Evolutionary conservation across 2,797 vertebrate genomes (phyloP), one percentile per base, ranked within the genome.

Genomic region (Periparus ater): DNA sequence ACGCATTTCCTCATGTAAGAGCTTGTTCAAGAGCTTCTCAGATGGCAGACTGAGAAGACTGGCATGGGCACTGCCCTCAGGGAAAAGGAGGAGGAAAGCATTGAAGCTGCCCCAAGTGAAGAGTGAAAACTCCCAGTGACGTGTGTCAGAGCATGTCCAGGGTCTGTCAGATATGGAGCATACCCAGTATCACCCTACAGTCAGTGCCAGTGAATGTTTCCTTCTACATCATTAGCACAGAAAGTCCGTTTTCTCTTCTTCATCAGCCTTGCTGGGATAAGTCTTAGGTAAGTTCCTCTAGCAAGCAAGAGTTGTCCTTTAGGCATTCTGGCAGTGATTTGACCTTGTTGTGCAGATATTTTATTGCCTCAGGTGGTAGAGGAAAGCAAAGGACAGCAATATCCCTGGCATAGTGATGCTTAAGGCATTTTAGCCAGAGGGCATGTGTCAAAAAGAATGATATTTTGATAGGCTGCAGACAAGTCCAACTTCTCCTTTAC

Each of bases 401-500:
- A 34, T 57, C 22, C 36, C 17, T 45, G 76, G 19, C 53, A 47
- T 45, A 55, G 54, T 51, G 82, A 50, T 85, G 79, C 68, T 77
- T 71, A 45, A 38, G 13, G 45, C 58, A 16, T 80, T 89, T 94
- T 68, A 86, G 18, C 65, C n/a, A 61, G 68, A 54, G 26, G 9
- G 9, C 70, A 54, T 34, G 47, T 85, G 48, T 23, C 19, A 42
- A 65, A 88, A 91, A 42, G 20, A 72, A 62, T 32, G 47, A 20
- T 89, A 29, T 84, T 95, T 89, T 84, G 30, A 72, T 47, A 62
- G 50, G 18, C 62, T 91, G 51, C 27, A 84, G 58, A 18, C 50
- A 75, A 65, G n/a, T 58, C 58, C 55, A 58, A 6, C 5, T 89
- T 89, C 47, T 1, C 68, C 13, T 3, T 75, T 88, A 58, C 44